These are phyloP conservation scores for Acrossocheilus wenchowensis DNA, from an alignment of 2,797 vertebrate species.

Conservation along the genomic window DNA sequence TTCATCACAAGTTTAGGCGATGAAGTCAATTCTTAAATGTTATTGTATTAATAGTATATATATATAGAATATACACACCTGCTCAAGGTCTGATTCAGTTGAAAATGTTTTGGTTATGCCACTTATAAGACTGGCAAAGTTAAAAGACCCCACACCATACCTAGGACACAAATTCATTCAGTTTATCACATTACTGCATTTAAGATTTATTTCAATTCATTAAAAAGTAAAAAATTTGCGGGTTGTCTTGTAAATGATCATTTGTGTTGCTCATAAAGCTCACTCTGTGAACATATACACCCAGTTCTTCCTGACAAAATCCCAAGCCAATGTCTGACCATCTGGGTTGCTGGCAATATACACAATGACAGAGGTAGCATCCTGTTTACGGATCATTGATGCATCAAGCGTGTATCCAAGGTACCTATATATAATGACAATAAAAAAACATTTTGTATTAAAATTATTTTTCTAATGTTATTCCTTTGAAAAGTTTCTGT, in stretches of 20 bases:
- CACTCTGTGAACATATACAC: conserved; percentile 82
- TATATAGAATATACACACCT: conserved; percentile 74
- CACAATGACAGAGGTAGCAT: conserved; percentile 83
- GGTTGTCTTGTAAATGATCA: neutral
- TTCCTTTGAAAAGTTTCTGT: neutral
- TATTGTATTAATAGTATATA: neutral
- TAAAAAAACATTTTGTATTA: neutral
- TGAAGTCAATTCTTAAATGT: neutral
- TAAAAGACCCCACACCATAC: conserved; percentile 88
- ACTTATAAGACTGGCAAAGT: conserved; percentile 84
- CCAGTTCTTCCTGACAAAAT: conserved; percentile 87
- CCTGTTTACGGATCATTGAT: conserved; percentile 86
- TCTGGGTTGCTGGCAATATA: conserved; percentile 80
- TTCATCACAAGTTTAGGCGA: neutral
- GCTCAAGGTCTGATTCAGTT: conserved; percentile 77
- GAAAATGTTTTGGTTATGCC: conserved; percentile 83
- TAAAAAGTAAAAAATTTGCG: neutral
- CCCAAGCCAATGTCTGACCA: conserved; percentile 85
- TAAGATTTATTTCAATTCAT: neutral
- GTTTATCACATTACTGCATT: too few relatives aligned
- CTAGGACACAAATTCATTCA: conserved; percentile 67
- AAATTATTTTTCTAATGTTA: neutral
- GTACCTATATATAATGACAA: conserved; percentile 69
- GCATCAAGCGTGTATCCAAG: conserved; percentile 82
- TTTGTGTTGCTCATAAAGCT: conserved; percentile 63